Conservation (phyloP, 2,113 vertebrate species). For the Lophotis ruficrista region DNA sequence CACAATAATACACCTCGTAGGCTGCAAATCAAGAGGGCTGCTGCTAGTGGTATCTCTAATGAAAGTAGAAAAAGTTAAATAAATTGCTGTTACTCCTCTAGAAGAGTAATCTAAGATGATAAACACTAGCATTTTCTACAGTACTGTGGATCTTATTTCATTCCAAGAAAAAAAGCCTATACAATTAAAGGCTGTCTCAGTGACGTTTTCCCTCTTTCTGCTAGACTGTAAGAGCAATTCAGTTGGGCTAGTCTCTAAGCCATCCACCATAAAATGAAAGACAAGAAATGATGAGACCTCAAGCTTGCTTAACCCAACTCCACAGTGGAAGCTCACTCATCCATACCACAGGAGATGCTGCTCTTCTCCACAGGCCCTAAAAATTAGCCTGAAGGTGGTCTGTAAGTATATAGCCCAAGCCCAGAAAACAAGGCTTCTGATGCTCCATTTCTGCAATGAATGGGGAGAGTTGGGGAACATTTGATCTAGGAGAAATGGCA, state of each 20-base stretch:
- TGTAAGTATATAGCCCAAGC: background rate
- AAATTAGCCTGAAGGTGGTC: background rate
- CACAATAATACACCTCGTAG: background rate
- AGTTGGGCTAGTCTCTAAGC: background rate
- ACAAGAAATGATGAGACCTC: background rate
- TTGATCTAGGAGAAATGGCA: background rate
- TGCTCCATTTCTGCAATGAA: background rate
- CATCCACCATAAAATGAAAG: background rate
- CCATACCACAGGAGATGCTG: background rate
- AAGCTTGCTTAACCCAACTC: background rate
- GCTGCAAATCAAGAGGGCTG: background rate
- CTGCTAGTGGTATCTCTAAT: background rate
- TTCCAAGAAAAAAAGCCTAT: background rate
- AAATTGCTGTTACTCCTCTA: background rate
- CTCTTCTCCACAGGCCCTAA: background rate
- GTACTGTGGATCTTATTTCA: background rate
- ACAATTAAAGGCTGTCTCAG: background rate
- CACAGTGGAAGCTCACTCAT: background rate
- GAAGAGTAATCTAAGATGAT: background rate
- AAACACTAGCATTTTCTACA: background rate
- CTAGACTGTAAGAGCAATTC: background rate
- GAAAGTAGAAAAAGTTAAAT: background rate
- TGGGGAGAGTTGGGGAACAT: background rate
- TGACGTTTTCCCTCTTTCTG: background rate
- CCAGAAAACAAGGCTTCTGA: background rate